Conservation (phyloP, 2,113 vertebrate genomes). For the Ceratotherium simum region DNA sequence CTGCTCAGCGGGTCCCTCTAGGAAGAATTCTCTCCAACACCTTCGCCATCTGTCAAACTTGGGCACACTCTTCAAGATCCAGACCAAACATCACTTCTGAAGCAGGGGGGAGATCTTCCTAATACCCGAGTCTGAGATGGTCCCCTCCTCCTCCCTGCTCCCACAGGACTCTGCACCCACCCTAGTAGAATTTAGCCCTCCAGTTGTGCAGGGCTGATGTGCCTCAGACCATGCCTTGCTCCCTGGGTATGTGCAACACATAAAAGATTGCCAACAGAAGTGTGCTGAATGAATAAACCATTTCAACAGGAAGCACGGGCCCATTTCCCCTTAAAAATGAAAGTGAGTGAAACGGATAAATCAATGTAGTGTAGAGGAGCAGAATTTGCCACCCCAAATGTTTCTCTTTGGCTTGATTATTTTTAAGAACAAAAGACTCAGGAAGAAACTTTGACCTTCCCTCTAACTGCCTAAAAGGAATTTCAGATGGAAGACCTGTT, state of each 20-base stretch:
- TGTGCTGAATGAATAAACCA: not conserved
- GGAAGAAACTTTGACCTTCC: too few relatives aligned
- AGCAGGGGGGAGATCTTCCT: not conserved
- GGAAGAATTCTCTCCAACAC: not conserved
- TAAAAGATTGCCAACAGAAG: not conserved
- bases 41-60: not conserved
- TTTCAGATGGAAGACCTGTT: too few relatives aligned
- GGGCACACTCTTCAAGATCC: not conserved
- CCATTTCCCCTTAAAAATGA: not conserved
- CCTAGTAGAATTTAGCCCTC: not conserved
- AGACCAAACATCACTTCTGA: too few relatives aligned
- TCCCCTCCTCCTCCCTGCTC: not conserved
- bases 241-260: not conserved
- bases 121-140: not conserved
- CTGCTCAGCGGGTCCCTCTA: not conserved
- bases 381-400: too few relatives aligned
- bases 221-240: not conserved
- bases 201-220: not conserved
- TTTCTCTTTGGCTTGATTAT: too few relatives aligned
- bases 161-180: not conserved
- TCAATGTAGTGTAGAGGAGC: not conserved
- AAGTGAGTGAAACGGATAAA: not conserved
- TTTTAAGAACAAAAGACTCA: too few relatives aligned
- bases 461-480: too few relatives aligned
- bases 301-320: not conserved